These are phyloP conservation scores for Gymnothorax javanicus DNA, from an alignment of 2,797 vertebrate species.

Conservation along the genomic window DNA sequence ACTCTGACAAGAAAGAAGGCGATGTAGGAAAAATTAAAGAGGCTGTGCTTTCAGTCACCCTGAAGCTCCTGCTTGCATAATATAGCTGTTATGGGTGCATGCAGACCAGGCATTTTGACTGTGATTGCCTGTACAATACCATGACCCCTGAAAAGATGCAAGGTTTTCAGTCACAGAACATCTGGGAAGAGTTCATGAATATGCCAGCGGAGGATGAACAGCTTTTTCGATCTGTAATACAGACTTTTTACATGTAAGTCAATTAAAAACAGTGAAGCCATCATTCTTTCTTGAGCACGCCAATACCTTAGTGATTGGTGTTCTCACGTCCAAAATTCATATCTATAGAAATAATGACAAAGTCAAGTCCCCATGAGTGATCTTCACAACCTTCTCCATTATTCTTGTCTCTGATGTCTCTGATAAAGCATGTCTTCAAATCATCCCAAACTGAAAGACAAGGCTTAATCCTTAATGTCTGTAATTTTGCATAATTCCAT, in stretches of 20 bases:
- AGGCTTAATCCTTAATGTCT: neutral
- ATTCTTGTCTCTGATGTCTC: neutral
- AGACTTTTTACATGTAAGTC: neutral
- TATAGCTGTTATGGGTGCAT: neutral
- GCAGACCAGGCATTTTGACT: neutral
- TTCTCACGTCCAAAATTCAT: neutral
- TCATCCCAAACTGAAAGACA: neutral
- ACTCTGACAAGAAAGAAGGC: neutral
- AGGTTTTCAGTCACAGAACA: neutral
- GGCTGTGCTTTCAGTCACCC: neutral
- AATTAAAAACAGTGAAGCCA: neutral
- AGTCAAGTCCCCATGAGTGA: neutral
- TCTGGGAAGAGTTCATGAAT: neutral
- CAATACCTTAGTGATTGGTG: too few relatives aligned
- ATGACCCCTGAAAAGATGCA: neutral
- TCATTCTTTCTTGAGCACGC: neutral
- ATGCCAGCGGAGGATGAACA: neutral
- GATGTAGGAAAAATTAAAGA: neutral
- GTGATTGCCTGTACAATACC: neutral
- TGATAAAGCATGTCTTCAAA: neutral
- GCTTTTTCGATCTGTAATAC: neutral
- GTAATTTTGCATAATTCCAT: too few relatives aligned
- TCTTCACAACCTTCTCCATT: neutral
- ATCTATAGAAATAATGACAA: neutral
- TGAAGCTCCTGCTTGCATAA: neutral